A percentile compares a stretch with the other conserved stretches of the same genome.
phyloP scores from a whole-genome alignment of 2,888 invertebrate species.

The Acrobasis repandana region DNA sequence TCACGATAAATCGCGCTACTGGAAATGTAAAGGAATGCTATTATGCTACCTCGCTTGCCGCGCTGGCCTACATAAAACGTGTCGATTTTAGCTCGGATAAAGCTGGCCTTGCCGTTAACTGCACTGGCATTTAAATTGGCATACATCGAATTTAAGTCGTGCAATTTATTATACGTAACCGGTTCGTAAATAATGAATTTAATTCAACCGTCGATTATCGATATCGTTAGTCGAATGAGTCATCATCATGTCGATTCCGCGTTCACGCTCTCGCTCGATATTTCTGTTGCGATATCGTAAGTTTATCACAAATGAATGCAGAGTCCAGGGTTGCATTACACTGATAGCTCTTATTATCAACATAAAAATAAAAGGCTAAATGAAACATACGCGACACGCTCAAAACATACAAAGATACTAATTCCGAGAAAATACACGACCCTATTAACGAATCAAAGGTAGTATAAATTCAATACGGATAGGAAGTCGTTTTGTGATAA shows the following conservation, averaged over 20 bases:
- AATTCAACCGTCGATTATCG: conserved; percentile 56
- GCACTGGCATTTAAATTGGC: conserved; percentile 71
- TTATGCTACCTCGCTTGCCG: conserved; percentile 62
- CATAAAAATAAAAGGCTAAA: conserved; percentile 3
- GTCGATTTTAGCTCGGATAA: conserved; percentile 76
- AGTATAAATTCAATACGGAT: conserved; percentile 53
- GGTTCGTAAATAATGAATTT: conserved; percentile 60
- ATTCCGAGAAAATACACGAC: conserved; percentile 32
- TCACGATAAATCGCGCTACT: conserved; percentile 72
- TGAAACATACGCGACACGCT: neutral
- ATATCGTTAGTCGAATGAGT: conserved; percentile 56
- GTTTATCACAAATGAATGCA: neutral
- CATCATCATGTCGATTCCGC: conserved; percentile 41
- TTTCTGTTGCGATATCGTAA: conserved; percentile 38
- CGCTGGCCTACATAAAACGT: conserved; percentile 71
- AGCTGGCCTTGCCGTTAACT: conserved; percentile 70
- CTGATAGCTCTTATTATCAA: neutral
- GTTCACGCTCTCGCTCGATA: conserved; percentile 35
- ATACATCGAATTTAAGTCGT: conserved; percentile 62
- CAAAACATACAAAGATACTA: conserved; percentile 1
- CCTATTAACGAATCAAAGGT: conserved; percentile 9
- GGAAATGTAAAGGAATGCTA: conserved; percentile 65
- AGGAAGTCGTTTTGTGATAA: conserved; percentile 54
- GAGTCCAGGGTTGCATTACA: conserved; percentile 2
- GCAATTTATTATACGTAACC: conserved; percentile 66